These are phyloP conservation scores for Chaetops frenatus DNA, from an alignment of 2,113 vertebrate genomes.

Conservation along the genomic window DNA sequence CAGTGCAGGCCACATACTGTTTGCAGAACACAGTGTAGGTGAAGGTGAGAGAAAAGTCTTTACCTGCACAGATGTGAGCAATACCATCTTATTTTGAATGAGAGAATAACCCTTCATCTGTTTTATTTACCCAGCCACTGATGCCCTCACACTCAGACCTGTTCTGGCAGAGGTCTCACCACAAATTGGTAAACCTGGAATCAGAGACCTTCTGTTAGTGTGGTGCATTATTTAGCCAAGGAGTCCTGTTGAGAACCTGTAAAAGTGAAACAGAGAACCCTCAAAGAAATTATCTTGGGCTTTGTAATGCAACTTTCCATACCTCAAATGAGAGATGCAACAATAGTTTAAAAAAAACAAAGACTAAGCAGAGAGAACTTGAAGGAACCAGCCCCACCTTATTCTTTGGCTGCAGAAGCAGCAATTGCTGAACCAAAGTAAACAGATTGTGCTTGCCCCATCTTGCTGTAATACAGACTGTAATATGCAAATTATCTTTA, in stretches of 20 bases:
- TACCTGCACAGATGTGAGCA: not conserved
- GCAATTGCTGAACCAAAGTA: not conserved
- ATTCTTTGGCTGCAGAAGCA: not conserved
- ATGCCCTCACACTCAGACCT: not conserved
- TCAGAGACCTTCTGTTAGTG: not conserved
- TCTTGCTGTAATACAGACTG: conserved; percentile 37
- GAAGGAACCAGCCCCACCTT: not conserved
- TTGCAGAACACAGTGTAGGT: not conserved
- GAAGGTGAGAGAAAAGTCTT: not conserved
- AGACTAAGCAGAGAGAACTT: not conserved
- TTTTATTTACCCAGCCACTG: not conserved
- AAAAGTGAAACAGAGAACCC: not conserved
- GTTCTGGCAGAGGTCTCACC: not conserved
- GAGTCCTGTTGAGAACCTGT: not conserved
- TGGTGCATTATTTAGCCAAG: not conserved
- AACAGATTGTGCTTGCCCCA: conserved; percentile 14
- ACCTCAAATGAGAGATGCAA: not conserved
- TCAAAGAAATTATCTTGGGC: not conserved
- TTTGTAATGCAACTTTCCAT: not conserved
- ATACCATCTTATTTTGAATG: not conserved
- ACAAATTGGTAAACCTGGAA: not conserved
- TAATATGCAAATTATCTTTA: conserved; percentile 30
- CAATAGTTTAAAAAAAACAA: not conserved
- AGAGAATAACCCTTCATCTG: not conserved
- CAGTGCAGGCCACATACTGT: not conserved